phyloP scores from a whole-genome alignment of 2,797 vertebrate genomes.

The Pristis pectinata region DNA sequence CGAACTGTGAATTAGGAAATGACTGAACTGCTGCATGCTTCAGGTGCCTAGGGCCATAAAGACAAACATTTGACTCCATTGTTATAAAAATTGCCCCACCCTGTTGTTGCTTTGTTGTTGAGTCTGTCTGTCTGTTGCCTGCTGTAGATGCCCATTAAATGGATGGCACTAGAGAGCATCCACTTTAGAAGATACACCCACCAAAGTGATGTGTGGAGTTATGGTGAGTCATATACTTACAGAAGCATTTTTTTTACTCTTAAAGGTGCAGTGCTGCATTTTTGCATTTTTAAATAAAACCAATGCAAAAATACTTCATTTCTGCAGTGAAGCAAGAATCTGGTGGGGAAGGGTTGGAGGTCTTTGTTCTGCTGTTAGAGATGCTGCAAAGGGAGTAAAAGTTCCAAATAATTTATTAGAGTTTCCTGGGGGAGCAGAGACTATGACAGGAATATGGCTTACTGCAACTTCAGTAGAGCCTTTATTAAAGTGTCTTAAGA shows the following conservation, averaged over 20 bases:
- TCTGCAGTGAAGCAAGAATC: background rate
- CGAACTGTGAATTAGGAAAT: background rate
- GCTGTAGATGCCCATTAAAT: conserved; percentile 84
- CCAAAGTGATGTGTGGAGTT: conserved; percentile 97
- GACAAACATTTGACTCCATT: background rate
- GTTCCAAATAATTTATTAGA: background rate
- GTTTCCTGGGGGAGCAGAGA: background rate
- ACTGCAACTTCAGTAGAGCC: background rate
- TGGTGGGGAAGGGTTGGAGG: background rate
- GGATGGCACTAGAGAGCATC: conserved; percentile 95
- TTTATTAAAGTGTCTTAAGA: background rate
- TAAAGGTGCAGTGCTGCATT: background rate
- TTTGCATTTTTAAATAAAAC: background rate
- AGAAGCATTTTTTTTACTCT: conserved; percentile 24
- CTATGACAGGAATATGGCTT: background rate
- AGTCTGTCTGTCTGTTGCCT: conserved; percentile 37
- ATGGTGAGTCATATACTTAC: conserved; percentile 62
- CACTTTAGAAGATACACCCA: conserved; percentile 86
- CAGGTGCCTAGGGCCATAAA: background rate
- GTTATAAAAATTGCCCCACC: conserved; percentile 10
- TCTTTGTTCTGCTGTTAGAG: background rate
- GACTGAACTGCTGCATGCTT: background rate
- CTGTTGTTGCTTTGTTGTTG: conserved; percentile 27
- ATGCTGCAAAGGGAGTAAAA: background rate
- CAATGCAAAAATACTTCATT: conserved; percentile 1